Evolutionary conservation across 2,888 invertebrate genomes (phyloP), one percentile per base, ranked within the genome.

Genomic region (Epistrophe grossulariae): DNA sequence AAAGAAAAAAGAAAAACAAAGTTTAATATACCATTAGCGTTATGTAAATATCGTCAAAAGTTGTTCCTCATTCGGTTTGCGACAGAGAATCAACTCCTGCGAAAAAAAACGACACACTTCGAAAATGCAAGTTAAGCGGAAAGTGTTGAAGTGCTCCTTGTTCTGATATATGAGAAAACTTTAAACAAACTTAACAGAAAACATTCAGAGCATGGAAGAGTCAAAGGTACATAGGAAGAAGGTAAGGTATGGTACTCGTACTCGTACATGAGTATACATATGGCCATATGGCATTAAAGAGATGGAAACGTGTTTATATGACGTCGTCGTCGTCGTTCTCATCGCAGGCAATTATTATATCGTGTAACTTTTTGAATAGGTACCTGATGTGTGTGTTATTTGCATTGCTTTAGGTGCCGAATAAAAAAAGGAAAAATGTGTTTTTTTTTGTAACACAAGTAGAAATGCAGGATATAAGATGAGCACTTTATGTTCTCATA

Each of bases 331-430:
- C 13, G 40, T 59, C 48, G 24, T 24, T 24, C 24, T 24, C 24
- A 45, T 59, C 24, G 66, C 57, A 59, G 59, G 35, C 57, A 77
- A 72, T 76, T 59, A 79, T 80, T 77, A 80, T 72, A 60, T 62
- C 59, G 68, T 68, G 72, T 52, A 77, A 85, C 80, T 73, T 81
- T 80, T 78, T 73, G 77, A 78, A 85, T 85, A n/a, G n/a, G n/a
- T n/a, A 64, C 62, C 24, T 80, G 77, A 81, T 81, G 73, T 60
- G 62, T 84, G 43, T 43, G 4, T 73, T 64, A n/a, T 64, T 84
- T 80, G 48, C 70, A 70, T 55, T 73, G 55, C 80, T 70, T 60
- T 57, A 73, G 60, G 60, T 59, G 74, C 9, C 48, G 24, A 19
- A 38, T 17, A 17, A 60, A 79, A n/a, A 72, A 35, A 64, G 15